These are phyloP conservation scores for Pseudachorutes palmiensis DNA, from an alignment of 1,140 invertebrate species.

Conservation along the genomic window DNA sequence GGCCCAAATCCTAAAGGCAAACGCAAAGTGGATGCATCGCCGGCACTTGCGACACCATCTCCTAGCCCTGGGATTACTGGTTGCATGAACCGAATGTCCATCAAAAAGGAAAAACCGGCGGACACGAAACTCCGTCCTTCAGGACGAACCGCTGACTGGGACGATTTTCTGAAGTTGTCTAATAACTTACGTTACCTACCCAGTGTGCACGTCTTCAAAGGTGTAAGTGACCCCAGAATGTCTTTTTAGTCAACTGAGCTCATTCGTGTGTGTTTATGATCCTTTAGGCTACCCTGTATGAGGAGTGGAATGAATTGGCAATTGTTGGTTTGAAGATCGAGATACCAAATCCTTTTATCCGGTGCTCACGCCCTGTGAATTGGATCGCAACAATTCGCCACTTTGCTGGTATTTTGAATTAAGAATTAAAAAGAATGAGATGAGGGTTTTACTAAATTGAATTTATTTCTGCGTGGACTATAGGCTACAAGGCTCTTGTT, in stretches of 20 bases:
- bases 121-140: neutral
- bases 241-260: too few species aligned
- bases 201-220: slow-evolving; percentile 4
- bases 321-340: slow-evolving; percentile 6
- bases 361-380: neutral
- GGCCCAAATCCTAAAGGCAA: too few species aligned
- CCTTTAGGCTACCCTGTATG: slow-evolving; percentile 12
- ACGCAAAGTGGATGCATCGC: too few species aligned
- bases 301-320: slow-evolving; percentile 18
- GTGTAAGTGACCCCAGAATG: slow-evolving; percentile 16
- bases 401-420: slow-evolving; percentile 23
- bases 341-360: slow-evolving; percentile 14
- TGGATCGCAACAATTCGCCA: slow-evolving; percentile 19
- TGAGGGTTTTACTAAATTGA: too few species aligned
- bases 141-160: slow-evolving; percentile 10
- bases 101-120: too few species aligned
- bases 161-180: neutral
- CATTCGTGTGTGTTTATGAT: too few species aligned
- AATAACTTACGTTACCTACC: slow-evolving; percentile 8
- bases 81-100: too few species aligned
- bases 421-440: too few species aligned
- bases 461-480: too few species aligned
- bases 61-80: too few species aligned
- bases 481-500: slow-evolving; percentile 17
- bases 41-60: too few species aligned